Evolutionary conservation across 2,797 vertebrate genomes (phyloP).

Genomic region (Sitta carolinensis): DNA sequence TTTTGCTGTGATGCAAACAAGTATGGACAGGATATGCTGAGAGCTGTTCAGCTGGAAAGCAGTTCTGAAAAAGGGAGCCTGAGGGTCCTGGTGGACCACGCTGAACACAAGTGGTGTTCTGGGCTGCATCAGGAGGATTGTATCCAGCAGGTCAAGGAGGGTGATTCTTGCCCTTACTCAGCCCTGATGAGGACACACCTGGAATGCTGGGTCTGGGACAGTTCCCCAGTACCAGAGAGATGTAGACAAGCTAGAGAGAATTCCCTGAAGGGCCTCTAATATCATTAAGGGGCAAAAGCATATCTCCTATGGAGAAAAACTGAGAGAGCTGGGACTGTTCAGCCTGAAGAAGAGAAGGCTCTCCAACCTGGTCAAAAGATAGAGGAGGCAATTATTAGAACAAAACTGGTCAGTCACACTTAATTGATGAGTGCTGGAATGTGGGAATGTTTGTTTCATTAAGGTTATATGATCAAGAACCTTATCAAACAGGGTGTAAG

Average conservation of each 20-base stretch:
- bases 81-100: neutral
- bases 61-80: neutral
- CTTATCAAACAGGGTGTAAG: neutral
- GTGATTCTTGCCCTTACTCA: neutral
- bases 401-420: neutral
- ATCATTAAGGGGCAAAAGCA: neutral
- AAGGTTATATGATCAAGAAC: no score
- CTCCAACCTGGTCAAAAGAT: neutral
- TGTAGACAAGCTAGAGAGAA: neutral
- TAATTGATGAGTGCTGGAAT: neutral
- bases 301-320: neutral
- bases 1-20: neutral
- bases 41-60: neutral
- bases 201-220: neutral
- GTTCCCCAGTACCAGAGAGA: neutral
- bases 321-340: neutral
- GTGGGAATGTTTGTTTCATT: neutral
- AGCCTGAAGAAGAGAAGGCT: neutral
- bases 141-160: neutral
- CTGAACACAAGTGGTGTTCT: neutral
- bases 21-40: neutral
- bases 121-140: neutral
- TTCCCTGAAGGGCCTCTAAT: neutral
- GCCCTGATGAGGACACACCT: neutral
- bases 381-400: neutral